Percentiles rank a stretch among this genome's conserved stretches.
Evolutionary conservation across 2,113 vertebrate genomes (phyloP).

Genomic region (Heterochromis multidens): DNA sequence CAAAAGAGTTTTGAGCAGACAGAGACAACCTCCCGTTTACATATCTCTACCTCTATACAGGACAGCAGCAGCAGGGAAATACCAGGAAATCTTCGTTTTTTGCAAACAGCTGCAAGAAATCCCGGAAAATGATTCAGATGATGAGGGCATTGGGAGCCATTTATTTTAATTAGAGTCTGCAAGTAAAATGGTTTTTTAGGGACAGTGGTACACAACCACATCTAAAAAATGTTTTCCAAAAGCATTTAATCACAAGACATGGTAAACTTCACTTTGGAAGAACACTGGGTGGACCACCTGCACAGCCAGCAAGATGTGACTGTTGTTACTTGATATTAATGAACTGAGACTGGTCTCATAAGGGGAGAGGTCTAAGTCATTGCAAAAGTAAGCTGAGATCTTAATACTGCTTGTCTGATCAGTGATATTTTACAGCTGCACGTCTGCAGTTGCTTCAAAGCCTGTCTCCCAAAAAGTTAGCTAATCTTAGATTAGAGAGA

Average conservation of each 20-base stretch:
- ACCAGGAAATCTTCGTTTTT: constrained; percentile 56
- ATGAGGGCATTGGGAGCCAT: neutral
- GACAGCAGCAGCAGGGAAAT: constrained; percentile 20
- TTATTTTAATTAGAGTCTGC: neutral
- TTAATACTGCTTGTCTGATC: constrained; percentile 59
- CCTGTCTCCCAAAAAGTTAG: constrained; percentile 34
- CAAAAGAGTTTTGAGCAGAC: constrained; percentile 19
- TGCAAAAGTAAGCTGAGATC: constrained; percentile 54
- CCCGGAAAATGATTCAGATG: constrained; percentile 3
- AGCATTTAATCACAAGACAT: neutral
- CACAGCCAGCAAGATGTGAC: constrained; percentile 4
- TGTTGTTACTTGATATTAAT: constrained; percentile 65
- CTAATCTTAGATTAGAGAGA: constrained; percentile 34
- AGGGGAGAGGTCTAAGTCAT: constrained; percentile 19
- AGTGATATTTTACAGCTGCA: constrained; percentile 69
- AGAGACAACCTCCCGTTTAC: constrained; percentile 41
- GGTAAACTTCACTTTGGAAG: neutral
- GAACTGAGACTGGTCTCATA: constrained; percentile 49
- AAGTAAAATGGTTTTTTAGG: neutral
- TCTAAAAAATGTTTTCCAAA: neutral
- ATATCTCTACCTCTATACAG: constrained; percentile 50
- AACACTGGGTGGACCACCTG: constrained; percentile 22
- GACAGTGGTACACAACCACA: neutral
- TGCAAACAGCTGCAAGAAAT: constrained; percentile 61
- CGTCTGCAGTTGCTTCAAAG: constrained; percentile 54